Conservation (phyloP, 2,888 invertebrate genomes). For the Leucophenga montana region DNA sequence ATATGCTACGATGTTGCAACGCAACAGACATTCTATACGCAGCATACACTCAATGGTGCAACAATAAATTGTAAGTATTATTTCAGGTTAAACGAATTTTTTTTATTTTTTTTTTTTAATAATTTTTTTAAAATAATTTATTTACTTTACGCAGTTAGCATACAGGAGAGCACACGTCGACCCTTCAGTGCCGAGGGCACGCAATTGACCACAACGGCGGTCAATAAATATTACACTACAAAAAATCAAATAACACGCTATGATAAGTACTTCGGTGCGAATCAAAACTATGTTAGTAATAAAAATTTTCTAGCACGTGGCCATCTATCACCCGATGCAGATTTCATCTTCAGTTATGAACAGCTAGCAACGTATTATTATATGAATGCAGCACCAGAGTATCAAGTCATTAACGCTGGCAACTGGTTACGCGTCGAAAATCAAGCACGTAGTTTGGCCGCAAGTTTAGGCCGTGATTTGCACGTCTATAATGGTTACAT, state of each 20-base stretch:
- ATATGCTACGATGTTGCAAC: constrained; percentile 66
- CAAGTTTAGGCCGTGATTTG: constrained; percentile 64
- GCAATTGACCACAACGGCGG: constrained; percentile 50
- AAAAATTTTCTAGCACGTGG: constrained; percentile 73
- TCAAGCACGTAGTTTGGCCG: constrained; percentile 70
- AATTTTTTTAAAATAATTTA: too few relatives aligned
- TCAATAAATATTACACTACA: constrained; percentile 61
- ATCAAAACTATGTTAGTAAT: constrained; percentile 64
- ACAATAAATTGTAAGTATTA: constrained; percentile 69
- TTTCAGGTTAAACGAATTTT: not conserved
- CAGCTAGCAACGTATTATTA: constrained; percentile 75
- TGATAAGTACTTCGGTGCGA: constrained; percentile 61
- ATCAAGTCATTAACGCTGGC: constrained; percentile 74
- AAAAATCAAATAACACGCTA: constrained; percentile 68
- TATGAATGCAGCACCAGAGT: constrained; percentile 75
- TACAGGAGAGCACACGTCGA: constrained; percentile 60
- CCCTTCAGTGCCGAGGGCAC: constrained; percentile 68
- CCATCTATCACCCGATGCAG: constrained; percentile 75
- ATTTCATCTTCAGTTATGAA: constrained; percentile 74
- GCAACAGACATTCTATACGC: constrained; percentile 68
- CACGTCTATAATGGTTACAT: constrained; percentile 73
- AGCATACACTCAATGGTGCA: constrained; percentile 69
- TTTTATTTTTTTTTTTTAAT: not conserved
- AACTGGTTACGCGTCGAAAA: constrained; percentile 75
- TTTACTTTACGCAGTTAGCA: constrained; percentile 32